Percentiles rank a stretch among this genome's conserved stretches.
Conservation (phyloP, 2,797 vertebrate genomes). For the Poeciliopsis presidionis region DNA sequence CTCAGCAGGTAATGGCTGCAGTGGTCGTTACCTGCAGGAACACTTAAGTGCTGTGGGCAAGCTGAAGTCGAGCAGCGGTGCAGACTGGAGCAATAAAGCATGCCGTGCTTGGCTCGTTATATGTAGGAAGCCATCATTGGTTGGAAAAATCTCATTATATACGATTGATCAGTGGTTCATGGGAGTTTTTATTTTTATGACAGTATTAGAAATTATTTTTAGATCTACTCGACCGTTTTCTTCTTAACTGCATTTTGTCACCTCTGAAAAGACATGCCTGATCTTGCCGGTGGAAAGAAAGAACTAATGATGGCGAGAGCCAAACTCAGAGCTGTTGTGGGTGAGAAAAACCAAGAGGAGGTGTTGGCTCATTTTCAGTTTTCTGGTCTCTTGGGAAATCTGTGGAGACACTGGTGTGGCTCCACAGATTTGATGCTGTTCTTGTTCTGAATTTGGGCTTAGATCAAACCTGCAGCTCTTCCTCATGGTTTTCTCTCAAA, state of each 20-base stretch:
- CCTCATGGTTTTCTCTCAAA: background rate
- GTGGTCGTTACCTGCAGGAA: conserved; percentile 64
- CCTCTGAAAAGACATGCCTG: conserved; percentile 49
- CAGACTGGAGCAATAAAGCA: conserved; percentile 57
- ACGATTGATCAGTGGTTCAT: conserved; percentile 29
- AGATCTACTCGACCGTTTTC: background rate
- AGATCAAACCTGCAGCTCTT: background rate
- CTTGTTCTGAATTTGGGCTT: background rate
- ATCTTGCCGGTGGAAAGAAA: conserved; percentile 57
- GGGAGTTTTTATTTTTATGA: conserved; percentile 22
- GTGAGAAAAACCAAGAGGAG: conserved; percentile 25
- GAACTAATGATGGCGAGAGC: conserved; percentile 52
- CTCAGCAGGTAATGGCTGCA: conserved; percentile 61
- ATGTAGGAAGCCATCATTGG: conserved; percentile 50
- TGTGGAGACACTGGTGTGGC: background rate
- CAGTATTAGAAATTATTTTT: conserved; percentile 23
- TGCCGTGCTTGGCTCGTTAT: conserved; percentile 64
- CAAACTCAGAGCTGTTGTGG: conserved; percentile 16
- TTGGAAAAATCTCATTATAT: conserved; percentile 31
- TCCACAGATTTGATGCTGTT: background rate
- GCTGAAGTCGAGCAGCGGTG: conserved; percentile 33
- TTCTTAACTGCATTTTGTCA: conserved; percentile 32
- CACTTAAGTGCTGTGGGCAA: conserved; percentile 36
- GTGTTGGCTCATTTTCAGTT: conserved; percentile 13
- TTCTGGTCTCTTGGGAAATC: conserved; percentile 23